These are phyloP conservation scores for Pteruthius melanotis DNA, from an alignment of 2,113 vertebrate species.

Conservation along the genomic window DNA sequence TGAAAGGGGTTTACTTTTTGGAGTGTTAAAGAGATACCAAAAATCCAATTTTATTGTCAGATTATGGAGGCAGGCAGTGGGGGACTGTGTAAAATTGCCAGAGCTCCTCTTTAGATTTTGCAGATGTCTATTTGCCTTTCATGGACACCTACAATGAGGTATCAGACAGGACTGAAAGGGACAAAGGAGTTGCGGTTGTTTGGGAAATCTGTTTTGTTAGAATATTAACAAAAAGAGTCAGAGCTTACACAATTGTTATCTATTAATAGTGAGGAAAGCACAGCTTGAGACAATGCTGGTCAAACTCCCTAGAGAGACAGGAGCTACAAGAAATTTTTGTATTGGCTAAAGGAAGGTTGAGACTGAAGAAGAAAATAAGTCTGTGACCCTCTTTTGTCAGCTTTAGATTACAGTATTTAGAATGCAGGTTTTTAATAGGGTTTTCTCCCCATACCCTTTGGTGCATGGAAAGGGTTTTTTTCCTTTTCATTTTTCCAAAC, in stretches of 20 bases:
- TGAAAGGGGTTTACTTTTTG: constrained; percentile 13
- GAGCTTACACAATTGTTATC: not conserved
- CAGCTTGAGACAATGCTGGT: not conserved
- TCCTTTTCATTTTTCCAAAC: constrained; percentile 6
- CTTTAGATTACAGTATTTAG: not conserved
- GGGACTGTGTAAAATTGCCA: not conserved
- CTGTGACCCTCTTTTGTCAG: not conserved
- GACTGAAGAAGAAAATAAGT: not conserved
- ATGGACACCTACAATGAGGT: not conserved
- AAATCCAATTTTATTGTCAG: constrained; percentile 33
- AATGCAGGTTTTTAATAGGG: not conserved
- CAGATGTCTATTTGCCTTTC: not conserved
- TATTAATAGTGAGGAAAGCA: not conserved
- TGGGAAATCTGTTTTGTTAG: not conserved
- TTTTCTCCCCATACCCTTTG: not conserved
- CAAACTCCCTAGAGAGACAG: not conserved
- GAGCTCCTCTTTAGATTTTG: not conserved
- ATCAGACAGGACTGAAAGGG: not conserved
- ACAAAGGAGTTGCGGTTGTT: not conserved
- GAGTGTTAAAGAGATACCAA: constrained; percentile 21
- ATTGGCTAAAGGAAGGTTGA: not conserved
- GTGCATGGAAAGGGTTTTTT: not conserved
- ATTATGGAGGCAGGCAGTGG: not conserved
- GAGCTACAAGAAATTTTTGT: not conserved
- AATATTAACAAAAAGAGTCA: not conserved